Conservation (phyloP, 2,113 vertebrate species). For the Pristiophorus japonicus region DNA sequence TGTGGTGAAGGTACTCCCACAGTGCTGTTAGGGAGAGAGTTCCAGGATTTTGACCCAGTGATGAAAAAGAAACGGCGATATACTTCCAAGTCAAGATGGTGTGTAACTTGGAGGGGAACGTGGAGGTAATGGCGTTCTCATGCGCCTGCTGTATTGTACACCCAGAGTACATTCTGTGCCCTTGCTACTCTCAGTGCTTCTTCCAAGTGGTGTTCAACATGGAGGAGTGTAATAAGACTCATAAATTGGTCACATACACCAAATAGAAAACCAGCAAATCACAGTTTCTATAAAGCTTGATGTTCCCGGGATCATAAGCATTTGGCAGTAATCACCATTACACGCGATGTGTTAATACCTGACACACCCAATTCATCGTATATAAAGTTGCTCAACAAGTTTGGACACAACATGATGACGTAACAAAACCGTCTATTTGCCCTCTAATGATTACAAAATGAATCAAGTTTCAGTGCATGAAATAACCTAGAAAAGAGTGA, state of each 20-base stretch:
- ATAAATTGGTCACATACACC: neutral
- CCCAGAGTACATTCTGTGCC: no score
- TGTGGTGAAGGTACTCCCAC: no score
- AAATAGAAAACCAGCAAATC: neutral
- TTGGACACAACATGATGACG: neutral
- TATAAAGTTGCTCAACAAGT: neutral
- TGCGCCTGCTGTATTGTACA: no score
- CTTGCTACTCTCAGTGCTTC: no score
- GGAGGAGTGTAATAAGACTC: no score
- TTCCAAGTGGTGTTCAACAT: no score
- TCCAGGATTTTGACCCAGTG: no score
- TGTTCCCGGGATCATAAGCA: neutral
- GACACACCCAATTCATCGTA: neutral
- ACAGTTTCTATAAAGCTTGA: neutral
- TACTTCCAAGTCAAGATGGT: no score
- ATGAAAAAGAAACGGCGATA: no score
- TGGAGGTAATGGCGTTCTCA: no score
- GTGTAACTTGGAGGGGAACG: no score
- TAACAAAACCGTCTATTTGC: neutral
- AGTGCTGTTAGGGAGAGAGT: no score
- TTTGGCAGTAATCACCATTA: neutral
- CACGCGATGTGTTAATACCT: neutral
- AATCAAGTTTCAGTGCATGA: neutral
- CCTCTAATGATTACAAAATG: neutral
- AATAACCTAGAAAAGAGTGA: neutral